Base-by-base conservation (phyloP, 2,888 invertebrate genomes). In the Lasioglossum zephyrum region DNA sequence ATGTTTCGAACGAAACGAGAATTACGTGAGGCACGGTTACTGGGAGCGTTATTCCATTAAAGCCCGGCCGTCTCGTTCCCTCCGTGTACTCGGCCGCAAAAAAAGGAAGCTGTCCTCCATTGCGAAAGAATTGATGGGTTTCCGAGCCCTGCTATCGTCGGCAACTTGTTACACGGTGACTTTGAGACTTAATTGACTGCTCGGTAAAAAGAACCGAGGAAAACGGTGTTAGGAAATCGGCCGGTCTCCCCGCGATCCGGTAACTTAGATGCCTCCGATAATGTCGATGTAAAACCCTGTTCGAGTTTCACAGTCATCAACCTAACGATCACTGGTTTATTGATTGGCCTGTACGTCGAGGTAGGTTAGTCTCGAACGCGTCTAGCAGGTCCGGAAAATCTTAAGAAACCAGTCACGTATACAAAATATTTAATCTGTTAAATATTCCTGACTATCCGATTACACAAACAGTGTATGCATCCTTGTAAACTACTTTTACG, bases 1-100 rank as follows among this genome's bases (percentile, higher is more conserved):
- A 57, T 47, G 63, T 47, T 57, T n/a, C 57, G n/a, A 47, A 47
- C 57, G 57, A 53, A 81, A 82, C 44, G 66, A 16, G 75, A 83
- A n/a, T 76, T 60, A 36, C n/a, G 26, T 9, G n/a, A 63, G 13
- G 57, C n/a, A 57, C 11, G 57, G 76, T n/a, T 36, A 26, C 72
- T 31, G 26, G 13, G 72, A 44, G 26, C 26, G 44, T 72, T 41
- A 41, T 41, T 70, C 70, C 70, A 70, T 70, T 70, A 41, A 70
- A 70, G 41, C 41, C n/a, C n/a, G 18, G 66, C 8, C 22, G 36
- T 36, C 66, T 8, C 22, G 70, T n/a, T 39, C 11, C 13, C 22
- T 6, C 69, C n/a, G 9, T 22, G 39, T 9, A 53, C n/a, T 3
- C 22, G 22, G 36, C 69, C 39, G 69, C 66, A 66, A 36, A 70